phyloP scores from a whole-genome alignment of 2,113 vertebrate species.

The Pseudorectes ferrugineus region DNA sequence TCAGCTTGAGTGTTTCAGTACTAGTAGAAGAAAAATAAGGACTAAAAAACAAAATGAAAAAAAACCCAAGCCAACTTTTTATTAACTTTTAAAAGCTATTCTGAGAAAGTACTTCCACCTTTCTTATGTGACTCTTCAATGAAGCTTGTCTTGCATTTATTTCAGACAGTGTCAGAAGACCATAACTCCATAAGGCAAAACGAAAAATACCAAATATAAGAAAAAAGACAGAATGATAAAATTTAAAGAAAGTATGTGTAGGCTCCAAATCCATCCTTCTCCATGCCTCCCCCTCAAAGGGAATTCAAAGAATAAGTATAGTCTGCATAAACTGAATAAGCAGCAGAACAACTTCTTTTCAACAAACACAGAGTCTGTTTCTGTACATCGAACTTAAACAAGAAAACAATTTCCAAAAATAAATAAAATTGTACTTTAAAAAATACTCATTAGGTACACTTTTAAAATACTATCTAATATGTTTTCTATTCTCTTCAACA shows the following conservation, averaged over 20 bases:
- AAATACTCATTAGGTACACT: neutral
- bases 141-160: neutral
- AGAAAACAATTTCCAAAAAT: neutral
- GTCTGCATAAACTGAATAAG: neutral
- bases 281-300: neutral
- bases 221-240: neutral
- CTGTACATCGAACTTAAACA: neutral
- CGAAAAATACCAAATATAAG: neutral
- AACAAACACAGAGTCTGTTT: neutral
- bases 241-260: neutral
- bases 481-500: neutral
- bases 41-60: neutral
- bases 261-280: neutral
- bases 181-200: neutral
- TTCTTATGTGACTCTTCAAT: neutral
- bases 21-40: neutral
- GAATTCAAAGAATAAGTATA: neutral
- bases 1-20: neutral
- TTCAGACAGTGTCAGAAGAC: neutral
- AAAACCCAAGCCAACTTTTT: neutral
- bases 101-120: neutral
- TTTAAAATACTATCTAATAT: neutral
- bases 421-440: neutral
- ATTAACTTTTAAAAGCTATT: neutral
- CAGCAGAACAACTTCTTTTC: neutral